Conservation (phyloP, 2,113 vertebrate genomes). For the Spea multiplicata region DNA sequence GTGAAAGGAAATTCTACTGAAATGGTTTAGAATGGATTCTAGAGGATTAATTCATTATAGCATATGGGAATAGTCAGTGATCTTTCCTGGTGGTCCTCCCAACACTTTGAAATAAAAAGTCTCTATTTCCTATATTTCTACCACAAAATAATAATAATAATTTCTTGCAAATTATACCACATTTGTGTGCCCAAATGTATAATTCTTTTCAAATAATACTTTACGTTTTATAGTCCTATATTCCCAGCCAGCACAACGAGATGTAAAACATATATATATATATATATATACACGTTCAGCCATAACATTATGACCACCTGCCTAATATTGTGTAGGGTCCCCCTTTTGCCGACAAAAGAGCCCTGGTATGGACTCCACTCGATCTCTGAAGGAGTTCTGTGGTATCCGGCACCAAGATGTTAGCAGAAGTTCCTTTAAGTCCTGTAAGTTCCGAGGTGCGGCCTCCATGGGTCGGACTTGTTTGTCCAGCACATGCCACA, state of each 20-base stretch:
- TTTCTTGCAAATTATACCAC: conserved; percentile 30
- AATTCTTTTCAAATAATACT: background rate
- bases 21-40: background rate
- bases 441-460: too few species aligned
- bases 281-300: too few species aligned
- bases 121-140: conserved; percentile 3
- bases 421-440: too few species aligned
- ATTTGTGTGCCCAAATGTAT: background rate
- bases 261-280: background rate
- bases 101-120: conserved; percentile 18
- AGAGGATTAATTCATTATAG: conserved; percentile 27
- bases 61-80: conserved; percentile 37
- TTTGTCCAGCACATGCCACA: too few species aligned
- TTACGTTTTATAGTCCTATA: background rate
- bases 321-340: too few species aligned
- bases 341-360: too few species aligned
- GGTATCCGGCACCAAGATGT: too few species aligned
- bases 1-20: conserved; percentile 15
- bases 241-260: too few species aligned
- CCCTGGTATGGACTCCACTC: too few species aligned
- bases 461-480: too few species aligned
- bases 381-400: too few species aligned
- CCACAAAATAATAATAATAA: conserved; percentile 15
- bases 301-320: too few species aligned
- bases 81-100: conserved; percentile 40